phyloP scores from a whole-genome alignment of 2,888 invertebrate species.

The Chloroclysta siterata region DNA sequence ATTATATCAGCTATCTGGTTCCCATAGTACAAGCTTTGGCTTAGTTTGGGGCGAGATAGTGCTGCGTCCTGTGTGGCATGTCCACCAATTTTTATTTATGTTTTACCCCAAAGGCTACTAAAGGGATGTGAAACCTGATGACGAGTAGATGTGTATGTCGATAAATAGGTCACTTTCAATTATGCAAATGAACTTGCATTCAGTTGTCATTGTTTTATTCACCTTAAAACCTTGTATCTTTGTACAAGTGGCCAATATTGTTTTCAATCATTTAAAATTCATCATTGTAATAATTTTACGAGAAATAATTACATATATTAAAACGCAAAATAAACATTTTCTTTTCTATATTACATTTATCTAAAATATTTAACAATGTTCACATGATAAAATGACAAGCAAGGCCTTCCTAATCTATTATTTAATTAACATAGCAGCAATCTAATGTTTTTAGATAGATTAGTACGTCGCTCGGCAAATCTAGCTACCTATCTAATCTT shows the following conservation, averaged over 20 bases:
- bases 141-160: not conserved
- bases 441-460: not conserved
- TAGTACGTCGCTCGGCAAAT: not conserved
- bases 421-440: not conserved
- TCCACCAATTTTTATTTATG: no score
- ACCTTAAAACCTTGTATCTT: not conserved
- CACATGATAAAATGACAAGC: not conserved
- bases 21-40: no score
- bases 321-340: no score
- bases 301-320: no score
- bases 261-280: no score
- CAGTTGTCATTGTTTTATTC: not conserved
- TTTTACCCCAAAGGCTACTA: no score
- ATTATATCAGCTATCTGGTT: no score
- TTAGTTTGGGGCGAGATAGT: no score
- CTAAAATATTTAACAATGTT: not conserved
- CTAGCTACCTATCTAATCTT: slow-evolving; percentile 9
- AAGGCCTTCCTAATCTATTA: not conserved
- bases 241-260: not conserved
- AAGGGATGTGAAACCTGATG: no score
- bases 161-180: not conserved
- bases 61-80: no score
- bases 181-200: not conserved
- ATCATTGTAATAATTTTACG: no score
- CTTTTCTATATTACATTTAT: no score